Base-by-base conservation (phyloP, 2,888 invertebrate species). In the Schizaphis graminum region DNA sequence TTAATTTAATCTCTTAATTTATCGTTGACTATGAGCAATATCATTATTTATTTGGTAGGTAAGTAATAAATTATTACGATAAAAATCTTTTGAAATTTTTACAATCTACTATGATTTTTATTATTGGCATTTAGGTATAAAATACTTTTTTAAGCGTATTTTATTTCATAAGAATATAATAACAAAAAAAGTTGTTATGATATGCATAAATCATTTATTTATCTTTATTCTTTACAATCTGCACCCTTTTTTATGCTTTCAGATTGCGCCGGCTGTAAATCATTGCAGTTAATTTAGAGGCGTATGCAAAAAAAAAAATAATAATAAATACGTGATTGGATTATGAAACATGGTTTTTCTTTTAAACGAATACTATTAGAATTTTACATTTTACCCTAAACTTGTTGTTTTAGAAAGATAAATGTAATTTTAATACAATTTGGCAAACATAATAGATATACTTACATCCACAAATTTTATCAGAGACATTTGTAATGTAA, bases 151-250 rank as follows among this genome's bases (percentile, higher is more conserved):
- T 49, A 49, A 87, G 53, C 49, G 41, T 88, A 88, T 88, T 88
- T 56, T 53, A 88, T 88, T 56, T 21, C n/a, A 56, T 88, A 88
- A 88, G n/a, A 88, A 88, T 56, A 56, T 88, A 24, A 56, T 56
- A 56, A 53, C 53, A 26, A 53, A 88, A 44, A 88, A 41, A 35
- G 56, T 44, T 53, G 35, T 88, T 61, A 26, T 53, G 77, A 84
- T 91, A 53, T 53, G 53, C 91, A 91, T 84, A 53, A 84, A 91
- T 91, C 77, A 91, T 49, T 91, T 91, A 91, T 84, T 84, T 84
- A 84, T 84, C 35, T 44, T 84, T 85, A 13, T 44, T 53, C 28
- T 77, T 41, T 84, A 26, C 35, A 41, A 84, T 84, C 84, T 53
- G 26, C 35, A 91, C 13, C 41, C 13, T 84, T 91, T 77, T 91